phyloP scores from a whole-genome alignment of 1,140 invertebrate species.

The Apis cerana region DNA sequence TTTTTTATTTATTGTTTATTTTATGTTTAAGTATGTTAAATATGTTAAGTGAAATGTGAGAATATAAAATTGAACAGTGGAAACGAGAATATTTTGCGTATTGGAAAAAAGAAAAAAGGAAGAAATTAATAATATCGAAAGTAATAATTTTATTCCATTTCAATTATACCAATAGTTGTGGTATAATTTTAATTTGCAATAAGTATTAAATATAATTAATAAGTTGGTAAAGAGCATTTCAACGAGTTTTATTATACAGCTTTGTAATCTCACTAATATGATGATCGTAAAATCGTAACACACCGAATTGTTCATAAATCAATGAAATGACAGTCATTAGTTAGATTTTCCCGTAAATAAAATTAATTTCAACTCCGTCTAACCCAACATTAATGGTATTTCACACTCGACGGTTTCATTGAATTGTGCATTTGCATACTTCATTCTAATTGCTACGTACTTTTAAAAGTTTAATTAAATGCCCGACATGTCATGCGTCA shows the following conservation, averaged over 20 bases:
- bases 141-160: background rate
- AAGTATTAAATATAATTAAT: background rate
- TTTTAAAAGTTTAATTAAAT: background rate
- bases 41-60: background rate
- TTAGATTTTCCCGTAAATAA: background rate
- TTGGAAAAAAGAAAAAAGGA: too few relatives aligned
- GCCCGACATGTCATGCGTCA: too few relatives aligned
- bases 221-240: background rate
- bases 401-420: background rate
- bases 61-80: too few relatives aligned
- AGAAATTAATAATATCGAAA: background rate
- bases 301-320: constrained; percentile 6
- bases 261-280: background rate
- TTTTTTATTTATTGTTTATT: too few relatives aligned
- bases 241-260: background rate
- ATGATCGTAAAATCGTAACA: background rate
- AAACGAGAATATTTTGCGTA: too few relatives aligned
- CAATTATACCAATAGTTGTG: too few relatives aligned
- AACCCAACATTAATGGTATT: background rate
- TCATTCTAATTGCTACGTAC: background rate
- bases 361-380: constrained; percentile 7
- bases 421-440: background rate
- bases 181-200: background rate
- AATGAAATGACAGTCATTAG: background rate
- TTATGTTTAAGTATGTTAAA: too few relatives aligned